Conservation (phyloP, 2,888 invertebrate species). For the Urechis unicinctus region DNA sequence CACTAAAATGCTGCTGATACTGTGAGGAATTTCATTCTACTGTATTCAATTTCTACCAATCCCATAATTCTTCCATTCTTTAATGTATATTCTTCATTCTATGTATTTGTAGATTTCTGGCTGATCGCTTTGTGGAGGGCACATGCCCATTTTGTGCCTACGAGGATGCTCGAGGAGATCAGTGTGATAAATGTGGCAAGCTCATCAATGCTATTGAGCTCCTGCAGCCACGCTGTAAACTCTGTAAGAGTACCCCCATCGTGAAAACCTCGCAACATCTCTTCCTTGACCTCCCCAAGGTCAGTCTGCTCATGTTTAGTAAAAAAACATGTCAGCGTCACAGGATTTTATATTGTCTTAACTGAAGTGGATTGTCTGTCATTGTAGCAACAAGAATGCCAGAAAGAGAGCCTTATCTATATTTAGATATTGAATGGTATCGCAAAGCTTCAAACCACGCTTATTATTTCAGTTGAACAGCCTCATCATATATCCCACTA, state of each 20-base stretch:
- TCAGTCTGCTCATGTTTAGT: too few relatives aligned
- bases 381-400: too few relatives aligned
- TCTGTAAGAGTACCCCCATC: slow-evolving; percentile 66
- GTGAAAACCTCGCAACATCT: slow-evolving; percentile 79
- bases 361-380: background rate
- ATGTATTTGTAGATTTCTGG: slow-evolving; percentile 47
- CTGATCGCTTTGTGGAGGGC: slow-evolving; percentile 86
- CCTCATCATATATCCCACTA: too few relatives aligned
- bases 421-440: background rate
- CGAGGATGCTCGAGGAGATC: slow-evolving; percentile 93
- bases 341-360: background rate
- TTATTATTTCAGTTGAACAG: too few relatives aligned
- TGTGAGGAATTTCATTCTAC: too few relatives aligned
- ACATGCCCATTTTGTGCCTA: slow-evolving; percentile 88
- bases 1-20: too few relatives aligned
- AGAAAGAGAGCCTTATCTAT: too few relatives aligned
- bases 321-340: too few relatives aligned
- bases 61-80: too few relatives aligned
- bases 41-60: too few relatives aligned
- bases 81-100: too few relatives aligned
- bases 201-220: slow-evolving; percentile 88
- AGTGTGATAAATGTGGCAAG: slow-evolving; percentile 95
- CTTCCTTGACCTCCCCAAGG: slow-evolving; percentile 87
- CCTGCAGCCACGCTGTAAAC: slow-evolving; percentile 77
- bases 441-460: too few relatives aligned